Percentiles rank a stretch among this genome's conserved stretches.
Evolutionary conservation across 2,888 invertebrate species (phyloP).

Genomic region (Drosophila engyochracea): DNA sequence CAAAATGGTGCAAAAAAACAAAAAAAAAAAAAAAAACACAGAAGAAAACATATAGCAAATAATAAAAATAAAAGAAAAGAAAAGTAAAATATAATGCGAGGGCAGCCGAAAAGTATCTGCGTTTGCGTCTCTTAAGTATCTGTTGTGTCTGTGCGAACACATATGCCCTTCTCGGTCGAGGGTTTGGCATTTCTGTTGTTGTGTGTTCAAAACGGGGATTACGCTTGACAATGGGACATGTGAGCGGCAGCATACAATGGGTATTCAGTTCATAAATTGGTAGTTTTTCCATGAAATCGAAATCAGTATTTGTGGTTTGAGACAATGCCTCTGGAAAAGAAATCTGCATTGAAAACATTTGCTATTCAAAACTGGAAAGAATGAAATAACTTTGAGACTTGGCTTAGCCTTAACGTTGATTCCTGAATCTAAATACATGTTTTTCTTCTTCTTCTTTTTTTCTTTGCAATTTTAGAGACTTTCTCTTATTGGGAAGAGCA

Average conservation of each 20-base stretch:
- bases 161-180: conserved; percentile 57
- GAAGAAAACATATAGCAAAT: not conserved
- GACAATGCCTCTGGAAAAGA: not conserved
- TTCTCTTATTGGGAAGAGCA: conserved; percentile 7
- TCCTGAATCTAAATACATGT: too few species aligned
- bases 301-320: not conserved
- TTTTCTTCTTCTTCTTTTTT: not conserved
- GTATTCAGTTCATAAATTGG: conserved; percentile 3
- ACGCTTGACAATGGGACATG: conserved; percentile 27
- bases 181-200: conserved; percentile 4
- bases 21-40: conserved; percentile 26
- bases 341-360: not conserved
- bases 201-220: conserved; percentile 30
- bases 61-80: conserved; percentile 38
- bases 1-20: conserved; percentile 57
- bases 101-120: conserved; percentile 71
- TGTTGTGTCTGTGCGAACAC: conserved; percentile 38
- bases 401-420: not conserved
- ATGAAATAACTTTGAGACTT: not conserved
- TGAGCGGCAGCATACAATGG: not conserved
- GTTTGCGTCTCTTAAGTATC: conserved; percentile 41
- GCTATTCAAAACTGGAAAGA: not conserved
- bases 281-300: not conserved
- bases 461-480: not conserved
- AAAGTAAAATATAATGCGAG: conserved; percentile 48